These are phyloP conservation scores for Emydocephalus ijimae DNA, from an alignment of 2,113 vertebrate genomes.

Conservation along the genomic window DNA sequence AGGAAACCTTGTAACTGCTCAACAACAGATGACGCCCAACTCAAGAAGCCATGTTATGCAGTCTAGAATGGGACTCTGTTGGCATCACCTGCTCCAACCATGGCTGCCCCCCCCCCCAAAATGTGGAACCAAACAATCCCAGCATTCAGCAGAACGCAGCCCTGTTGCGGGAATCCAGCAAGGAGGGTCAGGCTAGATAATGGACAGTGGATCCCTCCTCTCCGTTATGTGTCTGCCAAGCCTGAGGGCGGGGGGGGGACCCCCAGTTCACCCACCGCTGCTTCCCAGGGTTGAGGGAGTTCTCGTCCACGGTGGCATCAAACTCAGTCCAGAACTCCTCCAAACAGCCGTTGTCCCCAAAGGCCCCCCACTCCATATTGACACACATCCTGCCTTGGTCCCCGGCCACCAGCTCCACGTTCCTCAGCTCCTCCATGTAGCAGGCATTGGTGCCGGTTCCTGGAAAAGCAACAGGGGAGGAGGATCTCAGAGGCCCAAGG, in stretches of 20 bases:
- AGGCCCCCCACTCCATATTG: conserved; percentile 98
- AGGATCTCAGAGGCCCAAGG: background rate
- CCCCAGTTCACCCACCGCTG: conserved; percentile 76
- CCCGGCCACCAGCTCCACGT: conserved; percentile 88
- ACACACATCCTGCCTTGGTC: conserved; percentile 90
- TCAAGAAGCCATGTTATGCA: background rate
- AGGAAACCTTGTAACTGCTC: background rate
- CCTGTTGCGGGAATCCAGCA: background rate
- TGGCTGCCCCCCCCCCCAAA: background rate
- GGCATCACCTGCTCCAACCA: background rate
- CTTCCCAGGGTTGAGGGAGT: conserved; percentile 82
- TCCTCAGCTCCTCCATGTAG: conserved; percentile 98
- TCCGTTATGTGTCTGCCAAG: too few relatives aligned
- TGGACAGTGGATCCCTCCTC: background rate
- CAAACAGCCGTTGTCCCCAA: conserved; percentile 86
- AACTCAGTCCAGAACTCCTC: conserved; percentile 85
- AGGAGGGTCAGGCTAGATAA: background rate
- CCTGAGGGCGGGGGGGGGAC: too few relatives aligned
- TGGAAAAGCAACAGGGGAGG: conserved; percentile 41
- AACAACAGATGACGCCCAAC: background rate
- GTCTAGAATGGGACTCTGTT: background rate
- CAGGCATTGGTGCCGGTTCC: conserved; percentile 93
- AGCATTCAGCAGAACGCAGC: background rate
- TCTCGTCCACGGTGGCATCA: conserved; percentile 81
- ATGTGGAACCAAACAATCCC: background rate